Evolutionary conservation across 2,113 vertebrate species (phyloP).

Genomic region (Ophthalmolycus amberensis): DNA sequence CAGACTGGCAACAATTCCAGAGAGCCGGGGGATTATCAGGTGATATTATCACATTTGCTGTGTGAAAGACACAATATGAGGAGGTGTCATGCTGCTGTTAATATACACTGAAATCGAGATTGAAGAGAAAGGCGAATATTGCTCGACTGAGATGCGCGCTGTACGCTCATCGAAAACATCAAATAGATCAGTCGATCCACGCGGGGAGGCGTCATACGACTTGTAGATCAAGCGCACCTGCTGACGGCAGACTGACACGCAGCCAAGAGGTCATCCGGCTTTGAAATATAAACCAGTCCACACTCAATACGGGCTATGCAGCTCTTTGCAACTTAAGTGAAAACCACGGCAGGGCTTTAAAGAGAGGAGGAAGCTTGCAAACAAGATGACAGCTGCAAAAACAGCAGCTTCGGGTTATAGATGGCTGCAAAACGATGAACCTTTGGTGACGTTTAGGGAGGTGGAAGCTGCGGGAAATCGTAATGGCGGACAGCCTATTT

Average conservation of each 20-base stretch:
- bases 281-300: conserved; percentile 63
- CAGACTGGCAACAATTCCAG: background rate
- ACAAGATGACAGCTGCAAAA: conserved; percentile 5
- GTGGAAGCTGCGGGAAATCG: background rate
- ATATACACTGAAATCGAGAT: conserved; percentile 12
- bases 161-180: conserved; percentile 23
- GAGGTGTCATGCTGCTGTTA: conserved; percentile 35
- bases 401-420: background rate
- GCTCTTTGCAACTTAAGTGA: conserved; percentile 21
- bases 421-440: background rate
- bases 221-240: conserved; percentile 54
- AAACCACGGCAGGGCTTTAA: conserved; percentile 25
- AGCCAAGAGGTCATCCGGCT: conserved; percentile 41
- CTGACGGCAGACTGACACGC: conserved; percentile 40
- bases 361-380: conserved; percentile 23
- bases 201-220: conserved; percentile 7
- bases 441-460: background rate
- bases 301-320: conserved; percentile 7
- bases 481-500: conserved; percentile 12
- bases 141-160: background rate
- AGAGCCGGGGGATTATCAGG: conserved; percentile 41
- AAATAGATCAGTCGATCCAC: background rate
- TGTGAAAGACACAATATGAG: conserved; percentile 38
- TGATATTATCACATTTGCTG: conserved; percentile 46
- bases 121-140: conserved; percentile 21